These are phyloP conservation scores for Troglohyphantes excavatus DNA, from an alignment of 2,888 invertebrate species.

Conservation along the genomic window DNA sequence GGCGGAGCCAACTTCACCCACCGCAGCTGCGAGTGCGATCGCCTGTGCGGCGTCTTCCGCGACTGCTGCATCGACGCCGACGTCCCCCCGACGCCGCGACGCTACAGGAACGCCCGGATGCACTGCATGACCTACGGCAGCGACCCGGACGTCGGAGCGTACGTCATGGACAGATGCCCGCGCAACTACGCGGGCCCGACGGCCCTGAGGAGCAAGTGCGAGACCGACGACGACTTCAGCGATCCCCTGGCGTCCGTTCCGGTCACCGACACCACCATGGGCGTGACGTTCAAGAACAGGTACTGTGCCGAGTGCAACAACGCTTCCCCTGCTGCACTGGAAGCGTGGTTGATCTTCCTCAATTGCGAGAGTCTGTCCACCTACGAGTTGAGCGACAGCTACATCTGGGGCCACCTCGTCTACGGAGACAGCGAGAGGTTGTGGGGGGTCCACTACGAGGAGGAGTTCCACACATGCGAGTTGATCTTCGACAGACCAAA, in stretches of 20 bases:
- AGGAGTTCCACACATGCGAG: conserved; percentile 14
- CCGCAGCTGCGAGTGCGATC: conserved; percentile 60
- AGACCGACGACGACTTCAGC: not conserved
- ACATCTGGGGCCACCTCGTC: conserved; percentile 68
- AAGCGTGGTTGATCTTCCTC: not conserved
- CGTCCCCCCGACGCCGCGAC: not conserved
- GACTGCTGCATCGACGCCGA: conserved; percentile 58
- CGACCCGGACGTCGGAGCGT: conserved; percentile 3
- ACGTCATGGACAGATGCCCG: conserved; percentile 31
- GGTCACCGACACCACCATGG: not conserved
- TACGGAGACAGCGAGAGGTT: not conserved
- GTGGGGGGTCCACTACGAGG: conserved; percentile 18
- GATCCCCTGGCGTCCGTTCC: conserved; percentile 47
- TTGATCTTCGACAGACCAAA: conserved; percentile 31
- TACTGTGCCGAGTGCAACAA: conserved; percentile 83
- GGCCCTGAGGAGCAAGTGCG: conserved; percentile 14
- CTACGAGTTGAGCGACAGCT: not conserved
- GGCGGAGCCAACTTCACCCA: not conserved
- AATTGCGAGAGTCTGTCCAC: not conserved
- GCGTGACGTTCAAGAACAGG: conserved; percentile 80
- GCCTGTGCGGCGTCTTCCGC: not conserved
- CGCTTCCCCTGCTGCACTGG: conserved; percentile 78
- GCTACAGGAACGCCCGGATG: not conserved
- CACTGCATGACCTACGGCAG: conserved; percentile 29
- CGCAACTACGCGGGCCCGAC: not conserved